Conservation (phyloP, 30 jellyfish, hydroid and myxozoan genomes). For the Pelagia noctiluca region DNA sequence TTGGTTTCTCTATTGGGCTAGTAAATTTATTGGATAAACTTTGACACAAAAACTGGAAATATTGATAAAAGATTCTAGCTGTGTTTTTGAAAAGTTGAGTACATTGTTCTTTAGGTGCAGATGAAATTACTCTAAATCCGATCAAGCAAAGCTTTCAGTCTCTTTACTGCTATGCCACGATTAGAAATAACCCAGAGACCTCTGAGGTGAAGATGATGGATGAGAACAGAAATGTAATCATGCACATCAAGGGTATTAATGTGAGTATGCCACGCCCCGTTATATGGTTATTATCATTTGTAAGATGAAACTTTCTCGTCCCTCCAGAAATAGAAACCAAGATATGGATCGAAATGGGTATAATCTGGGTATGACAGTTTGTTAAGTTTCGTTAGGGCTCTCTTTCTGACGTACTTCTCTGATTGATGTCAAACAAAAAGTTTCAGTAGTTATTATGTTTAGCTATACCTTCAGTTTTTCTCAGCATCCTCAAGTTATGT, state of each 20-base stretch:
- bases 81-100: neutral
- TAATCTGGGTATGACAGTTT: no score
- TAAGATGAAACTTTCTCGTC: neutral
- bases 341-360: neutral
- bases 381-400: no score
- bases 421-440: no score
- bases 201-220: conserved; percentile 29
- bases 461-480: no score
- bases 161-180: conserved; percentile 35
- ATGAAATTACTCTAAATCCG: conserved; percentile 6
- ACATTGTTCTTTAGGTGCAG: conserved; percentile 9
- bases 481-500: no score
- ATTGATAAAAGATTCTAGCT: no score
- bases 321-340: neutral
- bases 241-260: conserved; percentile 16
- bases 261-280: conserved; percentile 11
- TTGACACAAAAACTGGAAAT: no score
- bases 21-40: no score
- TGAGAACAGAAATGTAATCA: conserved; percentile 20
- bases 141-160: neutral
- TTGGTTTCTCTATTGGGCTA: no score
- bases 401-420: no score
- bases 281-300: neutral
- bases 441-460: no score
- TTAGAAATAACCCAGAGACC: neutral